A percentile compares a stretch with the other conserved stretches of the same genome.
phyloP scores from a whole-genome alignment of 2,113 vertebrate species.

The Thalassarche chlororhynchos region DNA sequence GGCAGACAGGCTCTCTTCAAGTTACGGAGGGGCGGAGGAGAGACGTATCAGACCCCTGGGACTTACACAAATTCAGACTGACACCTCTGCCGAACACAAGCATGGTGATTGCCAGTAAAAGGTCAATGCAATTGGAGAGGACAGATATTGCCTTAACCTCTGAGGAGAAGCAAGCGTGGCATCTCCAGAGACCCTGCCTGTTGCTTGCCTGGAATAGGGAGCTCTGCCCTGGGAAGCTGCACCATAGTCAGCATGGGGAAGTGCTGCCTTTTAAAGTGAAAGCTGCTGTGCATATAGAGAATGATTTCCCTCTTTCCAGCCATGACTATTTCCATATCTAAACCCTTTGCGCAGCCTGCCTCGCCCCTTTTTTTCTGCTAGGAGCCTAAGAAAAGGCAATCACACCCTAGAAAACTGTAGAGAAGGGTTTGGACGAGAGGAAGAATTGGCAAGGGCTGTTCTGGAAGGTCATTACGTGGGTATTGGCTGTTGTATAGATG shows the following conservation, averaged over 20 bases:
- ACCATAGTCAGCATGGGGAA: background rate
- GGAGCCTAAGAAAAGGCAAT: background rate
- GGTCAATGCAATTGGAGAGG: background rate
- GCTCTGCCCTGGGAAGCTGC: background rate
- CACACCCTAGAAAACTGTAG: background rate
- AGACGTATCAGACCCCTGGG: background rate
- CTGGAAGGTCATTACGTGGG: slow-evolving; percentile 3
- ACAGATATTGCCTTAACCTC: background rate
- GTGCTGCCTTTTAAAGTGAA: background rate
- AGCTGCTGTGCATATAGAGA: background rate
- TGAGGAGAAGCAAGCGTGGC: accelerated
- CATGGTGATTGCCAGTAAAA: background rate
- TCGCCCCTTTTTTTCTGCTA: background rate
- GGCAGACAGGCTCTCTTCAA: background rate
- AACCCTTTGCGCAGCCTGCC: background rate
- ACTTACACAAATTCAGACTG: background rate
- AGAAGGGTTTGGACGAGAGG: background rate
- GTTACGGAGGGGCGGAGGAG: background rate
- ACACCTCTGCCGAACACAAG: background rate
- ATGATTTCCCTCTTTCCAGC: background rate
- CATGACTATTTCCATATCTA: background rate
- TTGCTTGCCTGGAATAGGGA: background rate
- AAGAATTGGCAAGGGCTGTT: background rate
- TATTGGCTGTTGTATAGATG: slow-evolving; percentile 42
- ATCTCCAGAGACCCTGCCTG: background rate